Conservation (phyloP, 2,113 vertebrate genomes). For the Sterrhoptilus dennistouni region DNA sequence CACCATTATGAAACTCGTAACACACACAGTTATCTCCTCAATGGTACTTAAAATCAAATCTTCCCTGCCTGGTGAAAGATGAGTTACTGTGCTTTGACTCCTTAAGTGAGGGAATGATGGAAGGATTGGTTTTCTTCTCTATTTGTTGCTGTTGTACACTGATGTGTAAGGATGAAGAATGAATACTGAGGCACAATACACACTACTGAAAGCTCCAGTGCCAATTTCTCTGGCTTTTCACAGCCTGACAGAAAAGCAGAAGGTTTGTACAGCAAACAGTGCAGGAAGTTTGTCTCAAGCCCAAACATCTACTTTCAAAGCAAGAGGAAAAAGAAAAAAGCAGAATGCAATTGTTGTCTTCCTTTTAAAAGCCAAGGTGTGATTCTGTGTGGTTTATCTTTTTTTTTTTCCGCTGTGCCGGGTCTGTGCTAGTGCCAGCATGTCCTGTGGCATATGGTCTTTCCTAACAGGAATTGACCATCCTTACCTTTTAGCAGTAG, state of each 20-base stretch:
- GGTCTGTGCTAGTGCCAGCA: fast-evolving
- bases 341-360: not conserved
- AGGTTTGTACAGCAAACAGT: not conserved
- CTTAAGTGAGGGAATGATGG: not conserved
- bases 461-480: not conserved
- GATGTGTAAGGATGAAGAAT: not conserved
- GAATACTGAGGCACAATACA: not conserved
- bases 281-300: not conserved
- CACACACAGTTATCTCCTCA: not conserved
- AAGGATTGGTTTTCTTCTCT: not conserved
- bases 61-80: not conserved
- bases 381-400: not conserved
- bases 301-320: not conserved
- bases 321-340: fast-evolving
- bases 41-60: not conserved
- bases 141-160: not conserved
- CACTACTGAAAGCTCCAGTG: not conserved
- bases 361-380: not conserved
- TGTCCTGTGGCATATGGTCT: not conserved
- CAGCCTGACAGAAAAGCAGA: not conserved
- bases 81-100: not conserved
- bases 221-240: not conserved
- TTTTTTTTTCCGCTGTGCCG: not conserved
- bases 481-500: not conserved
- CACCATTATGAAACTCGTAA: not conserved